A percentile compares a stretch with the other conserved stretches of the same genome.
phyloP scores from a whole-genome alignment of 2,113 vertebrate species.

The Gobius niger region DNA sequence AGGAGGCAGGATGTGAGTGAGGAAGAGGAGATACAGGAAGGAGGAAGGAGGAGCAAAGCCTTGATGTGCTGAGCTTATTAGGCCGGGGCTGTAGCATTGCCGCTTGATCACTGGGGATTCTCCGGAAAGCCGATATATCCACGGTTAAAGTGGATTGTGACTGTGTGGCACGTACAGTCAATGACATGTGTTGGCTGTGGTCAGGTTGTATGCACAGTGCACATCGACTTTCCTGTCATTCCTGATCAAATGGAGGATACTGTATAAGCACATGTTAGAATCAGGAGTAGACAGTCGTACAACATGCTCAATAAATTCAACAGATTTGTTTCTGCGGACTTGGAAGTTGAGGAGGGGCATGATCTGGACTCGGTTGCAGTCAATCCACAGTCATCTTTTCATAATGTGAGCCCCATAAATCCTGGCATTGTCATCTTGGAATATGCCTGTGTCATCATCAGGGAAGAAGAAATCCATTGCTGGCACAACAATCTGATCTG shows the following conservation, averaged over 20 bases:
- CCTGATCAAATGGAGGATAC: not conserved
- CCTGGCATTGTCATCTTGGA: too few relatives aligned
- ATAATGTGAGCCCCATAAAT: too few relatives aligned
- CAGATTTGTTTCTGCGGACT: too few relatives aligned
- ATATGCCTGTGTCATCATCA: too few relatives aligned
- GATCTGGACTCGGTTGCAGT: too few relatives aligned
- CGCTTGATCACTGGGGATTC: constrained; percentile 63
- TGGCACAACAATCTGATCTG: too few relatives aligned
- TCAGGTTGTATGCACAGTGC: not conserved
- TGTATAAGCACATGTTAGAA: not conserved
- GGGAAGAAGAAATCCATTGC: too few relatives aligned
- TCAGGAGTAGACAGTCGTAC: not conserved
- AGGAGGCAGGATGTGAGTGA: constrained; percentile 41
- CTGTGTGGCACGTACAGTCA: constrained; percentile 10
- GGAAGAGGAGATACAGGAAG: constrained; percentile 5
- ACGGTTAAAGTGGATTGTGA: constrained; percentile 13
- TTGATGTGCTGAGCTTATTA: constrained; percentile 63
- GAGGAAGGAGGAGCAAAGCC: not conserved
- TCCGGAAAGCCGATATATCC: constrained; percentile 54
- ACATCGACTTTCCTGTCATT: constrained; percentile 4
- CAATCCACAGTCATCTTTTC: too few relatives aligned
- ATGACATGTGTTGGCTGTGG: not conserved
- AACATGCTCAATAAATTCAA: too few relatives aligned
- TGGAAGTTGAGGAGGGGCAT: too few relatives aligned
- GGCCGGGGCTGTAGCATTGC: constrained; percentile 51